phyloP scores from a whole-genome alignment of 2,888 invertebrate species.

The Apeira syringaria region DNA sequence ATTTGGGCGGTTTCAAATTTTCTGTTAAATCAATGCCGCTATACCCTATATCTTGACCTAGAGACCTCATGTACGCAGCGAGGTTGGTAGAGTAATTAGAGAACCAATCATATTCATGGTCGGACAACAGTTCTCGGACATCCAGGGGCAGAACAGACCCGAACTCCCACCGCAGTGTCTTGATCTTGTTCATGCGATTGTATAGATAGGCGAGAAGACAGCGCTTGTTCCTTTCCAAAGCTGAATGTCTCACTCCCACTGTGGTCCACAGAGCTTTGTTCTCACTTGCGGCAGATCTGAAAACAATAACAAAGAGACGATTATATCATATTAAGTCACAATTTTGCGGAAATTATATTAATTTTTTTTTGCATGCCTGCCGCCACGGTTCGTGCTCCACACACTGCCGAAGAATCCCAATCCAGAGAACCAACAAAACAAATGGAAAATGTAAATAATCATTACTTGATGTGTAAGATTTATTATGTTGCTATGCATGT shows the following conservation, averaged over 20 bases:
- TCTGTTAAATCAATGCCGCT: constrained; percentile 93
- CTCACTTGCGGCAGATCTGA: constrained; percentile 79
- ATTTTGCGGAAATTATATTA: too few relatives aligned
- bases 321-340: too few relatives aligned
- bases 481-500: too few relatives aligned
- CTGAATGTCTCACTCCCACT: constrained; percentile 92
- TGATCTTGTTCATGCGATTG: constrained; percentile 91
- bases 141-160: constrained; percentile 95
- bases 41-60: constrained; percentile 88
- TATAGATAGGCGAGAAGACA: constrained; percentile 94
- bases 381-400: too few relatives aligned
- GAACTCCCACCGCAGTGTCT: constrained; percentile 97
- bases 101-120: constrained; percentile 94
- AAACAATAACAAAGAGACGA: constrained; percentile 31
- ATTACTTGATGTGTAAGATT: too few relatives aligned
- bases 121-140: constrained; percentile 90
- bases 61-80: constrained; percentile 94
- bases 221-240: constrained; percentile 93
- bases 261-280: constrained; percentile 87
- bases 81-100: constrained; percentile 93
- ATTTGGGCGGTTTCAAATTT: constrained; percentile 95
- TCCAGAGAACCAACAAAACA: too few relatives aligned
- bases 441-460: too few relatives aligned
- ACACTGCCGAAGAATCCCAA: too few relatives aligned
- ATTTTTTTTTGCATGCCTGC: too few relatives aligned